Conservation (phyloP, 2,797 vertebrate genomes). For the Triplophysa yarkandensis region DNA sequence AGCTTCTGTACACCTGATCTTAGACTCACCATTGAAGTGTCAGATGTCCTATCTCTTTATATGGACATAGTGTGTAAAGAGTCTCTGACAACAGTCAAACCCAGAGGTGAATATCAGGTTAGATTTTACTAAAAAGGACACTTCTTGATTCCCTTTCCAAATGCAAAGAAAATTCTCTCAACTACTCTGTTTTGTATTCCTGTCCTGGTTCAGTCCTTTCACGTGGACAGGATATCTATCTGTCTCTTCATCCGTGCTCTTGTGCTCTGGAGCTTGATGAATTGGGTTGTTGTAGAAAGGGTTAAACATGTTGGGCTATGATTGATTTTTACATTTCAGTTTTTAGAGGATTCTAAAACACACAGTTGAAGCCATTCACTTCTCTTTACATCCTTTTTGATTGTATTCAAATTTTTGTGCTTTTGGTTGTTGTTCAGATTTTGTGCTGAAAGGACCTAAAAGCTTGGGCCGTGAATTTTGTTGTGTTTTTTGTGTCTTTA, state of each 20-base stretch:
- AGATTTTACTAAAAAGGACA: not conserved
- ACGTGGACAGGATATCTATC: constrained; percentile 7
- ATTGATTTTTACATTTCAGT: constrained; percentile 52
- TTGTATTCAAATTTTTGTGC: not conserved
- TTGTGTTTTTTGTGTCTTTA: too few relatives aligned
- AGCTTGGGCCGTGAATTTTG: not conserved
- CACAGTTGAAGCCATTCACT: not conserved
- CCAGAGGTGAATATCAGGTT: not conserved
- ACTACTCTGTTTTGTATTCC: not conserved
- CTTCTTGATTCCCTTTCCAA: not conserved
- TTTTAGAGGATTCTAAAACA: constrained; percentile 30
- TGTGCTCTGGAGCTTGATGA: constrained; percentile 41
- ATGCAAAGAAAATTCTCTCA: not conserved
- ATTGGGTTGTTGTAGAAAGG: constrained; percentile 52
- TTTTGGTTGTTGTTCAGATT: not conserved
- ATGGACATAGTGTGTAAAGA: not conserved
- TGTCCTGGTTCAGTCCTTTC: not conserved
- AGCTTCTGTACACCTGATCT: not conserved
- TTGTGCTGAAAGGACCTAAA: not conserved
- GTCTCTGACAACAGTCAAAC: not conserved
- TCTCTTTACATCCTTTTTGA: not conserved
- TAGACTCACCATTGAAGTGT: not conserved
- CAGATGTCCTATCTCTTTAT: not conserved
- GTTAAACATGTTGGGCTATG: constrained; percentile 54
- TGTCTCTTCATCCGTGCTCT: constrained; percentile 49